Evolutionary conservation across 2,888 invertebrate genomes (phyloP), one percentile per base, ranked within the genome.

Genomic region (Ditula angustiorana): DNA sequence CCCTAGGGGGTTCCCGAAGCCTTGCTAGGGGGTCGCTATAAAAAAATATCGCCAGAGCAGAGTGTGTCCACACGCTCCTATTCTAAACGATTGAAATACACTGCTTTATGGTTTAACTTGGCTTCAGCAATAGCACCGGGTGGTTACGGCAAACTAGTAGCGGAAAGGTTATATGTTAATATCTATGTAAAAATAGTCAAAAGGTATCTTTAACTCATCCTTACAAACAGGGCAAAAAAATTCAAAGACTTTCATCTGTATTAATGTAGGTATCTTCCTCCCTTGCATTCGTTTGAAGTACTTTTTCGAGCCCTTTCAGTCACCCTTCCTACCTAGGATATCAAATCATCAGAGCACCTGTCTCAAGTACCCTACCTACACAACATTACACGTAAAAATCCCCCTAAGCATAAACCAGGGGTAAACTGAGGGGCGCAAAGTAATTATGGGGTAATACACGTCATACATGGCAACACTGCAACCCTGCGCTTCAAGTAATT

Each of bases 361-460:
- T 78, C 64, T 72, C 66, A 66, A 67, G 70, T 71, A 71, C 71
- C n/a, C n/a, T n/a, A n/a, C n/a, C n/a, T n/a, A n/a, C n/a, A n/a
- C n/a, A 71, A 70, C 69, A 66, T 70, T 76, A 69, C 68, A 71
- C 71, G 74, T 72, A 78, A 80, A 84, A 83, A 77, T 66, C 71
- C 72, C 81, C 79, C 74, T 71, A 70, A 61, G 71, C 74, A 69
- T n/a, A n/a, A n/a, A 13, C 28, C 33, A 50, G 72, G 74, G 71
- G 73, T n/a, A 37, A 75, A 77, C 71, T 69, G 70, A 71, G 71
- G 88, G 86, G 84, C 70, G 81, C 77, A 83, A 84, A 86, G 86
- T 84, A 87, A 88, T 89, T 87, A 64, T 88, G 84, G 85, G 87
- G 86, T 86, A 87, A 86, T 87, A 83, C 81, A 81, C 74, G 76